A percentile compares a stretch with the other conserved stretches of the same genome.
phyloP scores from a whole-genome alignment of 2,797 vertebrate genomes.

The Tokudaia muenninki region DNA sequence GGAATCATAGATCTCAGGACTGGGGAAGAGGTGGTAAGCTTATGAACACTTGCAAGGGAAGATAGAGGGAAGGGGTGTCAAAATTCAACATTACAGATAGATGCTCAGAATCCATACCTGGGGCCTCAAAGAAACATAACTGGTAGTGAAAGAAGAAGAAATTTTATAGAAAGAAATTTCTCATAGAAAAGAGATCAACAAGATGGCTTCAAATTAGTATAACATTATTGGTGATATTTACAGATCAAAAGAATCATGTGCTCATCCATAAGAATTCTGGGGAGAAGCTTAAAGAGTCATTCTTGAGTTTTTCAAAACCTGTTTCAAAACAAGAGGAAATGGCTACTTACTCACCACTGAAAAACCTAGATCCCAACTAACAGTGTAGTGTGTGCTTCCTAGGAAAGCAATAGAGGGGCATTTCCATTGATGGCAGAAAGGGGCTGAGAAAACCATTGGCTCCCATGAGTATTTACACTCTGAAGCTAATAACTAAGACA shows the following conservation, averaged over 20 bases:
- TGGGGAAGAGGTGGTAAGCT: background rate
- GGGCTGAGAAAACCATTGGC: background rate
- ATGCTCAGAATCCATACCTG: background rate
- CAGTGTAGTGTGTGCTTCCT: background rate
- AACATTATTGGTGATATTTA: background rate
- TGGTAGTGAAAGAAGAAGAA: background rate
- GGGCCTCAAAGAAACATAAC: background rate
- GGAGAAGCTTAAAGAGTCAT: background rate
- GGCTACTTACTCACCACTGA: background rate
- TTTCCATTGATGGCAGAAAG: slow-evolving; percentile 25
- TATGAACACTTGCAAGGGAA: background rate
- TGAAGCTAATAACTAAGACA: slow-evolving; percentile 1
- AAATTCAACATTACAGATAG: slow-evolving; percentile 1
- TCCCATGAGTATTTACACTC: background rate
- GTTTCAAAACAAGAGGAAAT: slow-evolving; percentile 33
- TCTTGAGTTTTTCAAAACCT: background rate
- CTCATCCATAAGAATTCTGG: background rate
- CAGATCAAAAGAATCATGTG: slow-evolving; percentile 46
- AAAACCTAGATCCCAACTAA: background rate
- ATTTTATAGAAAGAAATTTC: background rate
- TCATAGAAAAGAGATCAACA: background rate
- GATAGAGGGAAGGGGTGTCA: background rate
- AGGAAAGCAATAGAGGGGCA: slow-evolving; percentile 2
- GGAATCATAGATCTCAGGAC: background rate
- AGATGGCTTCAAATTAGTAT: slow-evolving; percentile 52